These are phyloP conservation scores for Drosophila orena DNA, from an alignment of 1,140 invertebrate species.

Conservation along the genomic window DNA sequence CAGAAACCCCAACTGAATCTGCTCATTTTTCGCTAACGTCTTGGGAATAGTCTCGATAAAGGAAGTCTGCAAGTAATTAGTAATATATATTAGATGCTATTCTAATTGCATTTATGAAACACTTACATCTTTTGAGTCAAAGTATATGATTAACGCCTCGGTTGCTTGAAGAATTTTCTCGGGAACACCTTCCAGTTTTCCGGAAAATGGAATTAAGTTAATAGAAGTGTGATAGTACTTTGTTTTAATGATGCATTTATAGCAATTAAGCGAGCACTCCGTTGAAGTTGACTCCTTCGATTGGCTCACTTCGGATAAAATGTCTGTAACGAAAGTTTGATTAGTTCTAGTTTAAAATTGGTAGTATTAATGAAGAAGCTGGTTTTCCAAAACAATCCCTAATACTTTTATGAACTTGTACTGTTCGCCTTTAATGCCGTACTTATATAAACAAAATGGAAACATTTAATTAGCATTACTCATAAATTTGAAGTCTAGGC, in stretches of 20 bases:
- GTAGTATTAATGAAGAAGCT: neutral
- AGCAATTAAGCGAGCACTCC: slow-evolving; percentile 26
- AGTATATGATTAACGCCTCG: slow-evolving; percentile 61
- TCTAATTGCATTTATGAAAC: too few species aligned
- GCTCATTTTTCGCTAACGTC: slow-evolving; percentile 32
- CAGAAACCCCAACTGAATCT: slow-evolving; percentile 63
- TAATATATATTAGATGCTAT: neutral
- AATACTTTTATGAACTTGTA: too few species aligned
- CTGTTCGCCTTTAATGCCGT: neutral
- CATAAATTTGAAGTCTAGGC: neutral
- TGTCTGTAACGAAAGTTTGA: slow-evolving; percentile 20
- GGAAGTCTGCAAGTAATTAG: slow-evolving; percentile 33
- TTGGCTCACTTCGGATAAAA: slow-evolving; percentile 55
- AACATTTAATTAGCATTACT: neutral
- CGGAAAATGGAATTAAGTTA: slow-evolving; percentile 53
- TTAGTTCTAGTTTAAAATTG: neutral
- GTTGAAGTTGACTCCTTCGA: slow-evolving; percentile 10
- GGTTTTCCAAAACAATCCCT: neutral
- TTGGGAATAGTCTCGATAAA: slow-evolving; percentile 44
- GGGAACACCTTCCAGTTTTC: slow-evolving; percentile 50
- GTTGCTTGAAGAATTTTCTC: slow-evolving; percentile 36
- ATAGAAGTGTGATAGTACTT: slow-evolving; percentile 59
- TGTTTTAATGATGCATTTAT: slow-evolving; percentile 53
- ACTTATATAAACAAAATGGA: neutral
- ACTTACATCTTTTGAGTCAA: slow-evolving; percentile 51